These are phyloP conservation scores for Papilio polytes DNA, from an alignment of 1,140 invertebrate genomes.

Conservation along the genomic window DNA sequence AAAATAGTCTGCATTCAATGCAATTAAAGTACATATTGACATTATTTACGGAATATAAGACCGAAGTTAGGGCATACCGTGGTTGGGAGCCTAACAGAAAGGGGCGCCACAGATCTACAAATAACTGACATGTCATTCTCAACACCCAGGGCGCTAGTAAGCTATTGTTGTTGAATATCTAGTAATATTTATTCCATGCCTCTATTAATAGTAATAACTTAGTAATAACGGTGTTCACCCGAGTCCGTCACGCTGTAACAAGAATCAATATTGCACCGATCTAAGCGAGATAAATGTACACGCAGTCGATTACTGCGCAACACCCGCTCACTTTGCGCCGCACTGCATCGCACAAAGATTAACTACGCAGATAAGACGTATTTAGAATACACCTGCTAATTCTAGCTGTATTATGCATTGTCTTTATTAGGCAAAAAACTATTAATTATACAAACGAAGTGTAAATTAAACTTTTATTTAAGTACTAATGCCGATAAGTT, in stretches of 20 bases:
- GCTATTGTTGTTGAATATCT: too few relatives aligned
- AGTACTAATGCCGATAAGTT: too few relatives aligned
- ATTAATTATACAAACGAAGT: too few relatives aligned
- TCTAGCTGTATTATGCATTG: too few relatives aligned
- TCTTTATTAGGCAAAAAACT: too few relatives aligned
- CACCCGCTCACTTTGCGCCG: not conserved
- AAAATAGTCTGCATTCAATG: not conserved
- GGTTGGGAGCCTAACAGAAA: too few relatives aligned
- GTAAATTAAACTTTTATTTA: too few relatives aligned
- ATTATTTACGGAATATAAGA: not conserved
- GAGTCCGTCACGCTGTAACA: not conserved
- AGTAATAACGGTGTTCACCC: not conserved
- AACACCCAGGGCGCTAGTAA: too few relatives aligned
- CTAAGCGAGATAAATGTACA: not conserved
- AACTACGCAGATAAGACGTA: not conserved
- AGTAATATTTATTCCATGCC: too few relatives aligned
- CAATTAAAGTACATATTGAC: not conserved
- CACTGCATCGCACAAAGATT: not conserved
- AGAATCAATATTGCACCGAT: slow-evolving; percentile 6
- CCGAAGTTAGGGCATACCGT: too few relatives aligned
- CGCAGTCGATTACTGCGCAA: not conserved
- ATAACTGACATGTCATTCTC: too few relatives aligned
- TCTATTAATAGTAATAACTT: not conserved
- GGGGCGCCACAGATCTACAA: too few relatives aligned
- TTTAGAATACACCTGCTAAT: not conserved